Conservation (phyloP, 2,888 invertebrate species). For the Seira sanloemensis region DNA sequence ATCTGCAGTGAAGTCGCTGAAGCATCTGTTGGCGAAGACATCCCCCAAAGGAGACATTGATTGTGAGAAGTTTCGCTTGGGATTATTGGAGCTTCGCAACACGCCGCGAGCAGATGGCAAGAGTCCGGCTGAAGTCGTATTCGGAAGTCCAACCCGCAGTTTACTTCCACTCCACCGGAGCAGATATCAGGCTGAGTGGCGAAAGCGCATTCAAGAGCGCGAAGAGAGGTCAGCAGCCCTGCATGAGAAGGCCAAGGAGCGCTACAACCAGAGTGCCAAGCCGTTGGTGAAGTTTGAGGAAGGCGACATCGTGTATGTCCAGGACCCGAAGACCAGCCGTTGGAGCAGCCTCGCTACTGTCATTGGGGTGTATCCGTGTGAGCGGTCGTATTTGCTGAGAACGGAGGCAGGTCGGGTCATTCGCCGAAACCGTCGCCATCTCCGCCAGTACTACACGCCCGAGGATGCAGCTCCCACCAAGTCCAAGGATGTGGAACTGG, state of each 20-base stretch:
- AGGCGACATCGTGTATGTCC: no score
- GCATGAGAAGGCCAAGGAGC: background rate
- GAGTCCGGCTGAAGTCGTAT: background rate
- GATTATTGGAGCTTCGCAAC: background rate
- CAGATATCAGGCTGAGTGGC: background rate
- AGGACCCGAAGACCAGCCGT: no score
- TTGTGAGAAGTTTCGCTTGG: background rate
- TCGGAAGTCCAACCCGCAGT: background rate
- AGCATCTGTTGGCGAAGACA: background rate
- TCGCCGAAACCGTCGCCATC: no score
- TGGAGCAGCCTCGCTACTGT: no score
- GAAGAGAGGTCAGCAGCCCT: background rate
- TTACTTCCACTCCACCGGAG: background rate
- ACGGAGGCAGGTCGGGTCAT: no score
- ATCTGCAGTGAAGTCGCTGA: background rate
- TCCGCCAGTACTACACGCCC: no score
- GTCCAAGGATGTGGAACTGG: background rate
- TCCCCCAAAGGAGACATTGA: background rate
- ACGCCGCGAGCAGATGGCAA: background rate
- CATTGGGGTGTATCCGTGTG: no score
- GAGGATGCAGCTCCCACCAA: background rate
- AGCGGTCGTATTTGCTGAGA: no score
- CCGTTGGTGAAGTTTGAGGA: no score
- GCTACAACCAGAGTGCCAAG: background rate
- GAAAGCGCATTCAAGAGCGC: background rate